A percentile compares a stretch with the other conserved stretches of the same genome.
Evolutionary conservation across 1,140 invertebrate species (phyloP).

Genomic region (Bursaphelenchus mucronatus): DNA sequence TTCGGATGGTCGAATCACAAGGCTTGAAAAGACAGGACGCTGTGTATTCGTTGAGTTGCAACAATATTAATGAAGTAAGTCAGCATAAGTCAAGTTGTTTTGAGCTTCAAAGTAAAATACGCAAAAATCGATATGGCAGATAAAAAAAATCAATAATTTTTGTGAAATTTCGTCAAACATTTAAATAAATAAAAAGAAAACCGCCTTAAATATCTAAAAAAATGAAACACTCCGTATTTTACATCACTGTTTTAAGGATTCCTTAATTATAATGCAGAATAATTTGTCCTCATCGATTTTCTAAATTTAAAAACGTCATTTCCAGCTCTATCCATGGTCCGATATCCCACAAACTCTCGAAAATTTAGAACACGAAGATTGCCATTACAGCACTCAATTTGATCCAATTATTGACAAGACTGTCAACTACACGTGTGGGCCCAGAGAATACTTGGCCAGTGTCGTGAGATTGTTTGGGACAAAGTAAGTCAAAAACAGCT

Average conservation of each 20-base stretch:
- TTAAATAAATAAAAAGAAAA: constrained; percentile 26
- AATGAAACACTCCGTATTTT: constrained; percentile 5
- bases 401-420: constrained; percentile 52
- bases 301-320: constrained; percentile 19
- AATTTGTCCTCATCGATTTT: constrained; percentile 4
- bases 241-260: constrained; percentile 19
- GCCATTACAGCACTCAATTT: constrained; percentile 52
- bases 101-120: too few species aligned
- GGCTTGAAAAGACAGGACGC: constrained; percentile 55
- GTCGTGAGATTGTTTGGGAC: constrained; percentile 54
- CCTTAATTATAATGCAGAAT: neutral
- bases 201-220: constrained; percentile 11
- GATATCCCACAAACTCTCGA: constrained; percentile 53
- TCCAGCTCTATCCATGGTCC: constrained; percentile 56
- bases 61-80: constrained; percentile 46
- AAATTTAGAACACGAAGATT: constrained; percentile 55
- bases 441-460: constrained; percentile 55
- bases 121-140: too few species aligned
- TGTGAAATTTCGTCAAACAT: neutral
- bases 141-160: too few species aligned
- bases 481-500: constrained; percentile 38
- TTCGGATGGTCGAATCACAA: constrained; percentile 60
- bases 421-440: constrained; percentile 40
- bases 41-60: constrained; percentile 55
- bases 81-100: too few species aligned